Conservation (phyloP, 2,797 vertebrate genomes). For the Acipenser oxyrinchus region DNA sequence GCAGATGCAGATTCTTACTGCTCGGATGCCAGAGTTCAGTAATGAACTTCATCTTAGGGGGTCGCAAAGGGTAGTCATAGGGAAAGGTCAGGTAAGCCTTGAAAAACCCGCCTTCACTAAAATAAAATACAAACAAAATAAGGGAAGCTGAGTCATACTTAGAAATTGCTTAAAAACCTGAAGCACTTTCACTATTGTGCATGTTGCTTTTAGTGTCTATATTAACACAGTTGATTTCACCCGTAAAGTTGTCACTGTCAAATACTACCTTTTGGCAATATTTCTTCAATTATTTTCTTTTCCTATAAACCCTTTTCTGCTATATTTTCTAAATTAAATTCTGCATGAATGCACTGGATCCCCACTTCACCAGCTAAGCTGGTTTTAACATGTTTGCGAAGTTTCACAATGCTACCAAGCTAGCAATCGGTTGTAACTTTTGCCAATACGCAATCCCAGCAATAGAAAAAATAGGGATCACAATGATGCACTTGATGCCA, state of each 20-base stretch:
- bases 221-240: too few species aligned
- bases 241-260: too few species aligned
- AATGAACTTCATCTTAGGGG: conserved; percentile 65
- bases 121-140: not conserved
- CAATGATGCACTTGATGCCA: not conserved
- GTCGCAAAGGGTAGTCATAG: conserved; percentile 56
- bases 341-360: not conserved
- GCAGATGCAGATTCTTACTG: conserved; percentile 33
- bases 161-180: too few species aligned
- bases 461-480: not conserved
- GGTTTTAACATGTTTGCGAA: not conserved
- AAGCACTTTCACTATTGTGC: too few species aligned
- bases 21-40: conserved; percentile 68
- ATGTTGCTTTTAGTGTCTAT: too few species aligned
- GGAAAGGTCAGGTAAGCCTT: conserved; percentile 62
- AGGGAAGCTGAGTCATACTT: too few species aligned
- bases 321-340: conserved; percentile 12
- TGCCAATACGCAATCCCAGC: too few species aligned
- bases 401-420: not conserved
- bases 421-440: too few species aligned
- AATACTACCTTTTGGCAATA: too few species aligned
- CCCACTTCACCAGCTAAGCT: not conserved
- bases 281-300: too few species aligned
- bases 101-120: conserved; percentile 60
- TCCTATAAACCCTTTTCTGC: conserved; percentile 14